These are phyloP conservation scores for Acrocephalus arundinaceus DNA, from an alignment of 2,113 vertebrate genomes.

Conservation along the genomic window DNA sequence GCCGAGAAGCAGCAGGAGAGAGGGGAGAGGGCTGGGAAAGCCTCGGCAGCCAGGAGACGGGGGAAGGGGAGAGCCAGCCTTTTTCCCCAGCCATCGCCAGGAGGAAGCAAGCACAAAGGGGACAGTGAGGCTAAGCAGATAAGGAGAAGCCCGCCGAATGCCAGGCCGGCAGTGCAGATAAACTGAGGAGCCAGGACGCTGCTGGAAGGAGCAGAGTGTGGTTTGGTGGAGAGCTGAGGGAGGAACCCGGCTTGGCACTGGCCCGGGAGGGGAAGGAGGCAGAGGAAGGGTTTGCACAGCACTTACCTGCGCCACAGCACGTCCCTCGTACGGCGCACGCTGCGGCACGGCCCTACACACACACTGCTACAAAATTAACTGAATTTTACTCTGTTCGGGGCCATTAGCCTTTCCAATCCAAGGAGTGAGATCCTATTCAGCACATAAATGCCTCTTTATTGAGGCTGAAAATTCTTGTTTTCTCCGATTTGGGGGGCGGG, in stretches of 20 bases:
- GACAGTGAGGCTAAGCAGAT: background rate
- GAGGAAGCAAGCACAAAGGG: background rate
- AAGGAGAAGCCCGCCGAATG: background rate
- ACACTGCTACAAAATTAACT: background rate
- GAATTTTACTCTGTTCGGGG: background rate
- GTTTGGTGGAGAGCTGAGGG: background rate
- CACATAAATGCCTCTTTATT: background rate
- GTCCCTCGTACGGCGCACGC: rapidly evolving
- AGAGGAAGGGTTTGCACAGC: background rate
- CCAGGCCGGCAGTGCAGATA: background rate
- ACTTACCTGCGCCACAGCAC: background rate
- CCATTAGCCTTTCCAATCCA: slow-evolving; percentile 19
- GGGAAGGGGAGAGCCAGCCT: background rate
- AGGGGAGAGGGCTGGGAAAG: background rate
- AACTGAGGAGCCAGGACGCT: background rate
- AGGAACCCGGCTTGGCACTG: background rate
- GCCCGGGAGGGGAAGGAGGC: background rate
- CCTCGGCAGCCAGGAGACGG: background rate
- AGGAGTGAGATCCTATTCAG: background rate
- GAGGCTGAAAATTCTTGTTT: background rate
- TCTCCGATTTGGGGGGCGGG: background rate
- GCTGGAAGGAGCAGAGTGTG: background rate
- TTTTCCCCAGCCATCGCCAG: background rate
- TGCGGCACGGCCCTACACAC: background rate
- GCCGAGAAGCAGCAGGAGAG: background rate